phyloP scores from a whole-genome alignment of 2,797 vertebrate species.

The Lepilemur ruficaudatus region DNA sequence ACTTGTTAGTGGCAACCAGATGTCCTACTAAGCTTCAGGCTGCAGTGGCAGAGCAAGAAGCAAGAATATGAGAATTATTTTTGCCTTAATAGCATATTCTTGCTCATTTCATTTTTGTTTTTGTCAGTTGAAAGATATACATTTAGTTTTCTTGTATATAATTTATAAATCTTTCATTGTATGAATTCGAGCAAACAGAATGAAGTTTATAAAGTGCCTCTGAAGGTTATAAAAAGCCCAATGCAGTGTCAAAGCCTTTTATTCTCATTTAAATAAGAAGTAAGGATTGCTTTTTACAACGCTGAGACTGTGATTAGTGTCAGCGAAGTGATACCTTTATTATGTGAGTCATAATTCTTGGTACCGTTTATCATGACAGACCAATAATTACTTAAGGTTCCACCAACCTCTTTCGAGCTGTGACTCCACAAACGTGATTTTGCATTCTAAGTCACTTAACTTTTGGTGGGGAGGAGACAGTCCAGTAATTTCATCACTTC shows the following conservation, averaged over 20 bases:
- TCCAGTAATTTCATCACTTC: neutral
- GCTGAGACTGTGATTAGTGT: conserved; percentile 15
- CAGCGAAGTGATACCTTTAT: conserved; percentile 49
- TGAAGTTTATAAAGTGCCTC: neutral
- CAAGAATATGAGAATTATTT: neutral
- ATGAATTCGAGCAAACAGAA: conserved; percentile 43
- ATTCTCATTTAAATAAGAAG: conserved; percentile 32
- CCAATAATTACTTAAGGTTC: conserved; percentile 24
- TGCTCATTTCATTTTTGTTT: neutral
- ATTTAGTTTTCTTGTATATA: neutral
- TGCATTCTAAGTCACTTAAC: neutral
- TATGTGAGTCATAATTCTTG: conserved; percentile 44
- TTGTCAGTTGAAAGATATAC: neutral
- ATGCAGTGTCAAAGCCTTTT: conserved; percentile 30
- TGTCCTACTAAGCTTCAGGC: neutral
- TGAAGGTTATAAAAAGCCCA: conserved; percentile 29
- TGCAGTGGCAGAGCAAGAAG: neutral
- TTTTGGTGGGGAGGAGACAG: neutral
- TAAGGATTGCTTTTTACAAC: conserved; percentile 25
- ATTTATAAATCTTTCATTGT: conserved; percentile 27
- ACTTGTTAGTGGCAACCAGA: neutral
- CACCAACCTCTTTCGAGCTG: neutral
- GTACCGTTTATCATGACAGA: conserved; percentile 19
- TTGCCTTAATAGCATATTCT: neutral
- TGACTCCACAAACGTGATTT: neutral